Evolutionary conservation across 1,140 invertebrate genomes (phyloP), one percentile per base, ranked within the genome.

Genomic region (Lepidurus apus): DNA sequence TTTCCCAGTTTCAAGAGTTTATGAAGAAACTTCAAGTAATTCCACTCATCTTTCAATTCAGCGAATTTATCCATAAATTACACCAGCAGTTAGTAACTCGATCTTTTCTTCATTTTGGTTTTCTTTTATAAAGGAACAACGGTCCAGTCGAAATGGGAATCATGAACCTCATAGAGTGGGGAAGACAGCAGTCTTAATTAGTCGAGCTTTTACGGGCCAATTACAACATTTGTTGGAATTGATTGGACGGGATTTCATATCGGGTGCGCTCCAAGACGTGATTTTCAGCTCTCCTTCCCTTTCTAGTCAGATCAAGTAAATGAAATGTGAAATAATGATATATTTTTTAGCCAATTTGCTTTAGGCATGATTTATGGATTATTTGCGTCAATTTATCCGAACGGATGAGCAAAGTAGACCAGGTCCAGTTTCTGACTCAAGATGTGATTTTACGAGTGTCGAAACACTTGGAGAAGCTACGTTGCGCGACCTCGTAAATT

Each of bases 401-500:
- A 26, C 87, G 92, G 80, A 85, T 94, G 26, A 86, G 88, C 2
- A 89, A 89, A 83, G 88, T 96, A 74, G 93, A 96, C 86, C 90
- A 91, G 42, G 91, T 93, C 74, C 93, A 93, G 84, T 86, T 96
- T 26, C 89, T 96, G 65, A 93, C 93, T 6, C 90, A 89, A 83
- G 93, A 93, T 85, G 91, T 95, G 84, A 90, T 95, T 4, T 89
- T 88, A 73, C 91, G 89, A 84, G 89, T 95, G 9, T 93, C 92
- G 43, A 88, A 90, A 80, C 95, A 97, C 88, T 93, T 95, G 86
- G 93, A 93, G 84, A 91, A 92, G 83, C 93, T 96, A 74, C 88
- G 93, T 81, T 88, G 92, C 82, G 90, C 93, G 21, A 88, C 89
- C 82, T 90, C 89, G 92, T 93, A 87, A 89, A 89, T 53, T 78